Evolutionary conservation across 2,797 vertebrate genomes (phyloP).

Genomic region (Coreius guichenoti): DNA sequence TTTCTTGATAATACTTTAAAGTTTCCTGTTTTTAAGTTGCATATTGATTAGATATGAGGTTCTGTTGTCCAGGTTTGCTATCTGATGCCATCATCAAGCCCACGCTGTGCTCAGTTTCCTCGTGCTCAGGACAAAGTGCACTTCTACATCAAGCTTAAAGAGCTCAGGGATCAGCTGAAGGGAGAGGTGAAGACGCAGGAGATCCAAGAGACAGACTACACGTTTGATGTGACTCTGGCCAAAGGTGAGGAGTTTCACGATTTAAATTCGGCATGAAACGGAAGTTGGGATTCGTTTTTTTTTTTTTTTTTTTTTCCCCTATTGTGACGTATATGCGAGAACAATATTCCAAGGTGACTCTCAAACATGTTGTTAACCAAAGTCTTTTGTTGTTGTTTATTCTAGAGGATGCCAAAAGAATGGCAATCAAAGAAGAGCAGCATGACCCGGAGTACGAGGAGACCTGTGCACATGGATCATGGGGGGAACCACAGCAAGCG

Average conservation of each 20-base stretch:
- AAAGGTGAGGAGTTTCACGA: constrained; percentile 82
- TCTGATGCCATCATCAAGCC: constrained; percentile 97
- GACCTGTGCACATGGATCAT: constrained; percentile 79
- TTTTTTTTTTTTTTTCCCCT: neutral
- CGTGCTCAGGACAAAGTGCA: constrained; percentile 98
- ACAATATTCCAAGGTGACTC: neutral
- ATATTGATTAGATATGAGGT: neutral
- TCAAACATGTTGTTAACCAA: neutral
- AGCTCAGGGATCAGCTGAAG: constrained; percentile 91
- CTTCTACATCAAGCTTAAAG: constrained; percentile 98
- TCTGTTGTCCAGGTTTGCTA: constrained; percentile 85
- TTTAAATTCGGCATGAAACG: neutral
- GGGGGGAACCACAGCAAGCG: constrained; percentile 66
- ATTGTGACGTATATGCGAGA: neutral
- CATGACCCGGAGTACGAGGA: constrained; percentile 94
- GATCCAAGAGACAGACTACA: constrained; percentile 86
- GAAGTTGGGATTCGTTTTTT: neutral
- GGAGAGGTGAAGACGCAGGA: constrained; percentile 70
- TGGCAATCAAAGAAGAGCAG: constrained; percentile 96
- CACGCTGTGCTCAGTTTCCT: constrained; percentile 97
- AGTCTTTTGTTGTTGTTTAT: neutral
- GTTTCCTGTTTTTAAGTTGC: neutral
- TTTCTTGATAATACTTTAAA: neutral
- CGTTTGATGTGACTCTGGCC: constrained; percentile 89
- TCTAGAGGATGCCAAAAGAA: constrained; percentile 94